Evolutionary conservation across 35 echinoderm and acorn worm genomes (phyloP).

Genomic region (Anneissia japonica): DNA sequence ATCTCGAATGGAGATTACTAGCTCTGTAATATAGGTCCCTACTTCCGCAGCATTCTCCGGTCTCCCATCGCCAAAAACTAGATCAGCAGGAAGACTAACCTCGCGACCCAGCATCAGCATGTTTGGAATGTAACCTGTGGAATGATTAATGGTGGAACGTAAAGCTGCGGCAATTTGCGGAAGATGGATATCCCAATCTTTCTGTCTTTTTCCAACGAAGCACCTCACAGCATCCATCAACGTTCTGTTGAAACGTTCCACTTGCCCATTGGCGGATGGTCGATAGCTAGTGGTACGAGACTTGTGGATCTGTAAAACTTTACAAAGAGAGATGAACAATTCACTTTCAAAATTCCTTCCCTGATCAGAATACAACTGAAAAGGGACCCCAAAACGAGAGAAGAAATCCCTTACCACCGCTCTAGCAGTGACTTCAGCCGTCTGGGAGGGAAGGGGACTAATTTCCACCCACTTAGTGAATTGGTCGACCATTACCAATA

Average conservation of each 20-base stretch:
- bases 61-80: background rate
- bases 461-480: conserved; percentile 39
- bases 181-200: conserved; percentile 46
- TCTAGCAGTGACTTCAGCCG: conserved; percentile 22
- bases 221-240: too few species aligned
- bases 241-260: conserved; percentile 39
- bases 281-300: conserved; percentile 33
- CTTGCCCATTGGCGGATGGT: conserved; percentile 49
- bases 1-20: too few species aligned
- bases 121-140: conserved; percentile 52
- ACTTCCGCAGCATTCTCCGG: background rate
- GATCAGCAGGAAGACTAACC: conserved; percentile 17
- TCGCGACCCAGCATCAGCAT: conserved; percentile 54
- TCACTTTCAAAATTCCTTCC: conserved; percentile 61
- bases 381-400: conserved; percentile 36
- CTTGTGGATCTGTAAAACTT: conserved; percentile 41
- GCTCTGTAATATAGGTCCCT: too few species aligned
- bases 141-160: conserved; percentile 38
- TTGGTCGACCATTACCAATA: conserved; percentile 17
- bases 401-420: conserved; percentile 43
- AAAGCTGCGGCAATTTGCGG: conserved; percentile 34
- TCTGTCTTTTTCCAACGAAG: conserved; percentile 29
- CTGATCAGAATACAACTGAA: conserved; percentile 36
- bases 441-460: conserved; percentile 42
- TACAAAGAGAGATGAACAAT: conserved; percentile 15